Percentiles rank a stretch among this genome's conserved stretches.
These are phyloP conservation scores for Arctia plantaginis DNA, from an alignment of 2,888 invertebrate species.

Conservation along the genomic window DNA sequence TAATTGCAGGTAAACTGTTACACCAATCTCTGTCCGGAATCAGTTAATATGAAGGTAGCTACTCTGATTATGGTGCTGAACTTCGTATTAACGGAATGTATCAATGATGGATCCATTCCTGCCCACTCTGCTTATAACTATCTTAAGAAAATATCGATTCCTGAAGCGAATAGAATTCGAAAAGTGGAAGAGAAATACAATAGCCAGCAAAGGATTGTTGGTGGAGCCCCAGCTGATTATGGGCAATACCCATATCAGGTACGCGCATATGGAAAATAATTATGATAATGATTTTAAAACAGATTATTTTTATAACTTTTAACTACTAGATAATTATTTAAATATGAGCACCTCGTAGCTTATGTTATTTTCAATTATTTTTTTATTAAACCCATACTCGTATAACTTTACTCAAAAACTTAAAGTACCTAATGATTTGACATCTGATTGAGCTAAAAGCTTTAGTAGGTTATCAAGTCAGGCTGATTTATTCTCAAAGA, in stretches of 20 bases:
- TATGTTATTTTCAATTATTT: no score
- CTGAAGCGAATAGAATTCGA: conserved; percentile 60
- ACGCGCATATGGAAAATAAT: not conserved
- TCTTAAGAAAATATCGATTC: conserved; percentile 58
- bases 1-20: not conserved
- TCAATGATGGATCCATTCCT: conserved; percentile 9
- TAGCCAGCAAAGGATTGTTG: conserved; percentile 59
- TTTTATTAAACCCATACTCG: no score
- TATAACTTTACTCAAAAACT: no score
- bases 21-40: not conserved
- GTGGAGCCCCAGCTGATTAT: conserved; percentile 57
- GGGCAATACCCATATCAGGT: conserved; percentile 69
- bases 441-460: not conserved
- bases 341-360: no score
- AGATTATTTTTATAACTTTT: not conserved
- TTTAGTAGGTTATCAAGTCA: not conserved
- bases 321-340: no score
- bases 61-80: conserved; percentile 38
- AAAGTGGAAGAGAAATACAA: conserved; percentile 57
- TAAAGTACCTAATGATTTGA: no score
- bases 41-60: conserved; percentile 38
- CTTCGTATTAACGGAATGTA: conserved; percentile 36
- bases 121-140: conserved; percentile 57
- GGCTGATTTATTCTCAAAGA: no score
- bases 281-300: not conserved